Evolutionary conservation across 2,113 vertebrate species (phyloP).

Genomic region (Mormyrus iriodes): DNA sequence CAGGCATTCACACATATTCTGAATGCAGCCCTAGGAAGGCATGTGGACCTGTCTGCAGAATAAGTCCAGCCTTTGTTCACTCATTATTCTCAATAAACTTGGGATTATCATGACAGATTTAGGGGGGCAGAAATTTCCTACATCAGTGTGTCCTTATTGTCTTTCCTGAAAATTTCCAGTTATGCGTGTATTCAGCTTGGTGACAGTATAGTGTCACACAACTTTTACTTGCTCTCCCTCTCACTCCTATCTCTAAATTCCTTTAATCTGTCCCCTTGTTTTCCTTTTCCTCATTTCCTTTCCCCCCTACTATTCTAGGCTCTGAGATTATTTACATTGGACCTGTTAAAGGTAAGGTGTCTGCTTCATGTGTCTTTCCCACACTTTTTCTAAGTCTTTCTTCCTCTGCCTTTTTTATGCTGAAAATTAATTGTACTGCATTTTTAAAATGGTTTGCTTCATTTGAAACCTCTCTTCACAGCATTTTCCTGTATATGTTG

Average conservation of each 20-base stretch:
- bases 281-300: slow-evolving; percentile 38
- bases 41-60: background rate
- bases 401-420: slow-evolving; percentile 3
- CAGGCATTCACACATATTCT: slow-evolving; percentile 11
- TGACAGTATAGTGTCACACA: background rate
- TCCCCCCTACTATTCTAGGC: slow-evolving; percentile 71
- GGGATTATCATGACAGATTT: slow-evolving; percentile 21
- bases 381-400: slow-evolving; percentile 39
- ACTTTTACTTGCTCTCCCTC: slow-evolving; percentile 23
- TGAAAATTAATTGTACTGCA: slow-evolving; percentile 20
- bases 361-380: slow-evolving; percentile 46
- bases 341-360: slow-evolving; percentile 97
- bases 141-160: background rate
- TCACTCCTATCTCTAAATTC: slow-evolving; percentile 20
- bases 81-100: slow-evolving; percentile 19
- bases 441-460: slow-evolving; percentile 23
- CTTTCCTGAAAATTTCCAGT: background rate
- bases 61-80: slow-evolving; percentile 30
- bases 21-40: slow-evolving; percentile 18
- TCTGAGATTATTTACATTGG: slow-evolving; percentile 99
- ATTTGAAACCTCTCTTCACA: slow-evolving; percentile 28
- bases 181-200: background rate
- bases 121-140: background rate
- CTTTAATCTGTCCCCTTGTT: slow-evolving; percentile 56
- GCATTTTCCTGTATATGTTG: slow-evolving; percentile 26